Evolutionary conservation across 2,113 vertebrate species (phyloP), one percentile per base, ranked within the genome.

Genomic region (Upupa epops): DNA sequence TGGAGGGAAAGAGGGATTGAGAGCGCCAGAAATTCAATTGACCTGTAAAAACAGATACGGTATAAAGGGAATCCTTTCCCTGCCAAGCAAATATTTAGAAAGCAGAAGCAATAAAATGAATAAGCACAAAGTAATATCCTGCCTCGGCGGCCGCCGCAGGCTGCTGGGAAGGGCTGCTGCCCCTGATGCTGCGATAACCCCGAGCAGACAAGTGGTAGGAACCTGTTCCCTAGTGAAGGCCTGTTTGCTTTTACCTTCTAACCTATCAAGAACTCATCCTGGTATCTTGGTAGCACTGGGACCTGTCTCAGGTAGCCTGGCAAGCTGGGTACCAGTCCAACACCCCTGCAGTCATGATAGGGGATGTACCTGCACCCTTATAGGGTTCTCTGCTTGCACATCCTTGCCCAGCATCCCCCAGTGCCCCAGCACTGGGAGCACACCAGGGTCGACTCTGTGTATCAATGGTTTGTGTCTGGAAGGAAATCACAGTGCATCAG

Each of bases 61-160:
- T 88, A 87, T 90, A 84, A 95, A 96, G 88, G 87, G 89, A 96
- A 95, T 90, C 93, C 90, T 93, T 96, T 79, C 87, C 83, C 86
- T 95, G 95, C 89, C 86, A 92, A 86, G 95, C 92, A 97, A 97
- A 97, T 96, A 97, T 96, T 96, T 96, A 92, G 89, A 96, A 91
- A 96, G 89, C 79, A 93, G 85, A 94, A 94, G 96, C 94, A 95
- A 95, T 96, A 96, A 97, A 96, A 95, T 94, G 92, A 94, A 95
- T 94, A 94, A 89, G 92, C 94, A 94, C 93, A 86, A 96, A 93
- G 94, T 92, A 96, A 95, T 96, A 95, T 95, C 95, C 95, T 94
- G 88, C 90, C 61, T 90, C 6, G 13, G 37, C 2, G 6, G 83
- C 88, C 0, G 3, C 52, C 1, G 5, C 76, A 83, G 93, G 94